Evolutionary conservation across 2,797 vertebrate species (phyloP), one percentile per base, ranked within the genome.

Genomic region (Sarcoramphus papa): DNA sequence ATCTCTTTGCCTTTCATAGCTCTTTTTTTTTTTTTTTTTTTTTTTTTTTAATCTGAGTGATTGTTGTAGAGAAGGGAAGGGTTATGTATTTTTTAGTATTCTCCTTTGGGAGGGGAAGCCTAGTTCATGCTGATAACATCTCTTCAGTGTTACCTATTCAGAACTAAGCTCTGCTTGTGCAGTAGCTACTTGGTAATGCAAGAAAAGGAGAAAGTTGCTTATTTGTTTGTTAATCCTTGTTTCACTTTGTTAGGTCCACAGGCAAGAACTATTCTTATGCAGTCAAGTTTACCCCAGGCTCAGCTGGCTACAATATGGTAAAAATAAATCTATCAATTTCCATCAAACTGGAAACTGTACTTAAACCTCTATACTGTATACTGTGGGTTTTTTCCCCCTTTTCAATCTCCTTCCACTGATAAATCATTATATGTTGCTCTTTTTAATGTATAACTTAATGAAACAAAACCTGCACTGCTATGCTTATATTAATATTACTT

Each of bases 241-340:
- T 95, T 93, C 35, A 47, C 30, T 96, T 94, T 85, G 62, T 93
- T 67, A 99, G 99, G 99, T 97, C 99, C 99, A 14, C 99, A 99
- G 96, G 99, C 99, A 91, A 99, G 99, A 97, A 99, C 99, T 15
- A 99, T 99, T 97, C 99, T 99, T 94, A 99, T 99, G 99, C 99
- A 99, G 97, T 99, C 99, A 93, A 99, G 99, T 98, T 99, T 99
- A 98, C 99, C 99, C 92, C 99, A 99, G 98, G 93, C 98, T 91
- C 99, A 99, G 96, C 98, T 99, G 96, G 99, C 99, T 88, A 99
- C 99, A 10, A 99, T 99, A 98, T 99, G 99, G 99, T 99, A 97
- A 98, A 95, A 86, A 80, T n/a, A 80, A 70, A 48, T 80, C 43
- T 74, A 56, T 89, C 37, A 47, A 72, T 96, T 97, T 92, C 70